Conservation (phyloP, 2,888 invertebrate genomes). For the Rotaria macrura region DNA sequence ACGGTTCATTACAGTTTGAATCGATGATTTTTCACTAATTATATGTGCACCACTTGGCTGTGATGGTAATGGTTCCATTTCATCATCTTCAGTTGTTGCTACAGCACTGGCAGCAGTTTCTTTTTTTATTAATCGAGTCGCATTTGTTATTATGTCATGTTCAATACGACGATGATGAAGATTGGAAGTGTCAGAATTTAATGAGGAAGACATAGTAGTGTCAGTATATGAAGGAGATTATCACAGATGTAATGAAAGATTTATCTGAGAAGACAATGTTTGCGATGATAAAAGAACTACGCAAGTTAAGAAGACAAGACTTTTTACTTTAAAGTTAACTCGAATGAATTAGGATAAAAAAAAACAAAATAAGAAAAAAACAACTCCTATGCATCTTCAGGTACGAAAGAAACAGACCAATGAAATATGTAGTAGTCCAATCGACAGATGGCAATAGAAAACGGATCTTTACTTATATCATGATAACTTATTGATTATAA, state of each 20-base stretch:
- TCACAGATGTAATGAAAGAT: too few species aligned
- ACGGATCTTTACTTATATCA: background rate
- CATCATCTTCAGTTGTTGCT: constrained; percentile 23
- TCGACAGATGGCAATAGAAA: background rate
- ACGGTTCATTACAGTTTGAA: background rate
- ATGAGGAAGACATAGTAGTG: background rate
- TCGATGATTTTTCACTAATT: background rate
- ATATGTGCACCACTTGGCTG: constrained; percentile 23
- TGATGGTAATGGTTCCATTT: constrained; percentile 33
- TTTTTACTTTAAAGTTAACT: background rate
- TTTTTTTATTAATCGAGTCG: background rate
- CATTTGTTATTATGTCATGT: background rate
- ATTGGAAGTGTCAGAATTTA: background rate
- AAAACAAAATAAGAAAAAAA: background rate
- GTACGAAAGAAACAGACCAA: background rate
- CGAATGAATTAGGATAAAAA: background rate
- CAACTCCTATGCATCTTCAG: background rate
- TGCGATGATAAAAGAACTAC: too few species aligned
- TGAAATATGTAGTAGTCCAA: background rate
- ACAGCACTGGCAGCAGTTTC: background rate
- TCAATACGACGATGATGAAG: background rate
- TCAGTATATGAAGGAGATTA: background rate
- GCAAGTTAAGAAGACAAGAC: too few species aligned
- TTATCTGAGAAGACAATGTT: background rate
- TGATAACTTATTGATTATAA: too few species aligned